Base-by-base conservation (phyloP, 2,888 invertebrate species). In the Chalcis sispes region DNA sequence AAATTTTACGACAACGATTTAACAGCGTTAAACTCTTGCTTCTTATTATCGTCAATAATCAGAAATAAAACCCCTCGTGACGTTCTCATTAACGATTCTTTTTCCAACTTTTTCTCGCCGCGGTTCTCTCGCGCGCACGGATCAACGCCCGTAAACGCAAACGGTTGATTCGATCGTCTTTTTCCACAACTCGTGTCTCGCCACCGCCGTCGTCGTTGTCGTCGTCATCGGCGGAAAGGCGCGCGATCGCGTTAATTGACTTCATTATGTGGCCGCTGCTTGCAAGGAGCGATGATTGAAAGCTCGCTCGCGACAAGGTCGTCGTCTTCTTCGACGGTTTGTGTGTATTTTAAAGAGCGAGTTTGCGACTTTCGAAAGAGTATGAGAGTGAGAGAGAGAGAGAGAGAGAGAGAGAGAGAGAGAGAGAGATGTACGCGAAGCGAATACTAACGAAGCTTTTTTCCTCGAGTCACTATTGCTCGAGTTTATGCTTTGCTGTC, bases 211-310 rank as follows among this genome's bases (percentile, higher is more conserved):
- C 2, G 42, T 13, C 15, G 42, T n/a, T 15, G 42, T 42, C 15
- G 42, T 42, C 15, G 32, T 5, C 32, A 32, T 8, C 3, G 32
- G 32, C 32, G n/a, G n/a, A n/a, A n/a, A n/a, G n/a, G n/a, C n/a
- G n/a, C n/a, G n/a, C 32, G 42, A 42, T 42, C 42, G 75, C 75
- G 58, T 59, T 65, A 75, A 70, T 75, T 71, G 65, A 75, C 75
- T 75, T 52, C 36, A 32, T 71, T 70, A 61, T 67, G 13, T 40
- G 32, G 1, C 58, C 46, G 25, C 27, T 5, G 54, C 18, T 46
- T 8, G 32, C 8, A 3, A 36, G 10, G 10, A 36, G 10, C 46
- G 65, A 50, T 65, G 69, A 75, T 75, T 56, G 29, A 64, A 64
- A 62, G 69, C 70, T 58, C 46, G 48, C 29, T 29, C 23, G 36